phyloP scores from a whole-genome alignment of 1,140 invertebrate species.

The Eriosoma lanigerum region DNA sequence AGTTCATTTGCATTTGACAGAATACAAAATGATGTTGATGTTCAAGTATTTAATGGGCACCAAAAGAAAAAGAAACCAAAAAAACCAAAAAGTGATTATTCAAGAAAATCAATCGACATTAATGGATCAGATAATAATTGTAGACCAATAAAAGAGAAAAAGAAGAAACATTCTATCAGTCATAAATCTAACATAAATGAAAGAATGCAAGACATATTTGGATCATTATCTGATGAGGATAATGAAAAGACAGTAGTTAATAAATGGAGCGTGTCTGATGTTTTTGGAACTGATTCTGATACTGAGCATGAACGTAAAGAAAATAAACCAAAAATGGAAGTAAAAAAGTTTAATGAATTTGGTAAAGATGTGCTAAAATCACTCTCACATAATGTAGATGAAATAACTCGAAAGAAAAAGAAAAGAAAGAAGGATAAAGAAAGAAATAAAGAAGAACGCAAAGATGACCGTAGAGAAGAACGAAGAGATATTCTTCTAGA shows the following conservation, averaged over 20 bases:
- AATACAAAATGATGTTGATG: conserved; percentile 53
- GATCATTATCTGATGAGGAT: conserved; percentile 75
- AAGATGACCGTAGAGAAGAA: conserved; percentile 40
- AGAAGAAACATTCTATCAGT: conserved; percentile 55
- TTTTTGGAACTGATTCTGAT: conserved; percentile 59
- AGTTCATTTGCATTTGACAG: conserved; percentile 28
- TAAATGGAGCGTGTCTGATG: conserved; percentile 57
- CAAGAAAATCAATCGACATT: conserved; percentile 59
- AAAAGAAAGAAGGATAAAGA: conserved; percentile 53
- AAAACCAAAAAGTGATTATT: conserved; percentile 59
- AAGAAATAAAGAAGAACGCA: conserved; percentile 43
- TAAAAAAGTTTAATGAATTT: conserved; percentile 38
- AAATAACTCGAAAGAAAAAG: conserved; percentile 53
- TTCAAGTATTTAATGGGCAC: conserved; percentile 65
- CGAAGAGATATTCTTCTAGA: not conserved
- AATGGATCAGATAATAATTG: conserved; percentile 32
- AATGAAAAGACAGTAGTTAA: conserved; percentile 51
- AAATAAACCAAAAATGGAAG: conserved; percentile 46
- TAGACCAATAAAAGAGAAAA: conserved; percentile 43
- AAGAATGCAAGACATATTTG: conserved; percentile 85
- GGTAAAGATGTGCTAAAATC: conserved; percentile 46
- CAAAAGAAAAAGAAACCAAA: conserved; percentile 62
- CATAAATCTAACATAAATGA: conserved; percentile 62
- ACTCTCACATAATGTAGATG: conserved; percentile 43
- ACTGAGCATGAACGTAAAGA: conserved; percentile 52